Percentiles rank a stretch among this genome's conserved stretches.
Evolutionary conservation across 2,888 invertebrate genomes (phyloP).

Genomic region (Lysandra bellargus): DNA sequence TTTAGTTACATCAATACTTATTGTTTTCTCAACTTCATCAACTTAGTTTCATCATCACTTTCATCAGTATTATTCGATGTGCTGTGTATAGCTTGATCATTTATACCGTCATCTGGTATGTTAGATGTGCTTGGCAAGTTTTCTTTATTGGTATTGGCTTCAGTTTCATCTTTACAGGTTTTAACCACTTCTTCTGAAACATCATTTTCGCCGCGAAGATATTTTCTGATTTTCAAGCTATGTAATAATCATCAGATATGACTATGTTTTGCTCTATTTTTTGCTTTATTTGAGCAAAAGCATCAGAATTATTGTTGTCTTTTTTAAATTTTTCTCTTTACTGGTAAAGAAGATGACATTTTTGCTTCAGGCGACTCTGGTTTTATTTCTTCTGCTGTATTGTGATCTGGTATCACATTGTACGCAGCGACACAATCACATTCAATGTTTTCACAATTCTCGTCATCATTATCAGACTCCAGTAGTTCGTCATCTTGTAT

Average conservation of each 20-base stretch:
- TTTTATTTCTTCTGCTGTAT: constrained; percentile 31
- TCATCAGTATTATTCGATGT: constrained; percentile 36
- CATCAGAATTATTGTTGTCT: constrained; percentile 59
- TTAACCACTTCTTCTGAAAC: constrained; percentile 36
- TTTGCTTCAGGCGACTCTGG: constrained; percentile 29
- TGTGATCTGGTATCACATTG: constrained; percentile 54
- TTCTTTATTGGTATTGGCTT: constrained; percentile 33
- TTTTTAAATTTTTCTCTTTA: constrained; percentile 56
- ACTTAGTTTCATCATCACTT: constrained; percentile 36
- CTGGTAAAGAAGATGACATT: constrained; percentile 36
- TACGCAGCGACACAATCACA: constrained; percentile 62
- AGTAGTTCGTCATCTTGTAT: constrained; percentile 48
- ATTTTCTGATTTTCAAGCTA: constrained; percentile 75
- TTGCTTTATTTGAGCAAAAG: constrained; percentile 75
- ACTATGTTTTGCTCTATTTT: constrained; percentile 83
- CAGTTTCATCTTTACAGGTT: constrained; percentile 18
- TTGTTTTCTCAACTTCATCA: constrained; percentile 51
- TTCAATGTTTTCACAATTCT: constrained; percentile 40
- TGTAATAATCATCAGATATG: constrained; percentile 83
- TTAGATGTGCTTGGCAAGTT: constrained; percentile 37
- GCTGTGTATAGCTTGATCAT: constrained; percentile 33
- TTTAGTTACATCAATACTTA: constrained; percentile 80
- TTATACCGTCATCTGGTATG: constrained; percentile 31
- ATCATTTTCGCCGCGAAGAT: constrained; percentile 56
- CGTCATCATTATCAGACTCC: constrained; percentile 54